A percentile compares a stretch with the other conserved stretches of the same genome.
Conservation (phyloP, 2,113 vertebrate genomes). For the Mastomys natalensis region DNA sequence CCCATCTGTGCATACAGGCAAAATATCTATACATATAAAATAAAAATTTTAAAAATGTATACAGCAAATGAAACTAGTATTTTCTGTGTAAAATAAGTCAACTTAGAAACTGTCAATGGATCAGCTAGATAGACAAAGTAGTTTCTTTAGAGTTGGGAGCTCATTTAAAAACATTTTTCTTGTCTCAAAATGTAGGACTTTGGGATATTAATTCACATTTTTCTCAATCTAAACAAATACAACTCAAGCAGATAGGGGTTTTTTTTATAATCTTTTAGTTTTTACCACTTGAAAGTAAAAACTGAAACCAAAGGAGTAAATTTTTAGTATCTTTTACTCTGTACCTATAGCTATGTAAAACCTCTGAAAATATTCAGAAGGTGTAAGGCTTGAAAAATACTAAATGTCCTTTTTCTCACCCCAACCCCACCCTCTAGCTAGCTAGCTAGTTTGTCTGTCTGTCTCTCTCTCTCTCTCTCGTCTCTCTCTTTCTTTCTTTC, state of each 20-base stretch:
- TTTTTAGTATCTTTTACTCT: neutral
- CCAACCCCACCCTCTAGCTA: too few relatives aligned
- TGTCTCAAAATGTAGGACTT: conserved; percentile 1
- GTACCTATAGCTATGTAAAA: neutral
- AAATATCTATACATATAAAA: neutral
- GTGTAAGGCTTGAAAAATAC: neutral
- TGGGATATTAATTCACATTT: neutral
- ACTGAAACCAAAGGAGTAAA: neutral
- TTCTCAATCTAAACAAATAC: neutral
- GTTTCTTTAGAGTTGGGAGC: neutral
- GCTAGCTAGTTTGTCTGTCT: neutral
- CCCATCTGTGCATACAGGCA: neutral
- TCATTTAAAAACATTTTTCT: neutral
- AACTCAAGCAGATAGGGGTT: neutral
- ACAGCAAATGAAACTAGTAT: neutral
- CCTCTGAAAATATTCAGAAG: neutral
- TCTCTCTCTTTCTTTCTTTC: neutral
- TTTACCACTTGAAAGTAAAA: conserved; percentile 32
- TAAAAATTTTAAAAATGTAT: conserved; percentile 27
- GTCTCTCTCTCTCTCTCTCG: neutral
- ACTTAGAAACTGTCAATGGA: neutral
- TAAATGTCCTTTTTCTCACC: too few relatives aligned
- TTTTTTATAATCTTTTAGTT: neutral
- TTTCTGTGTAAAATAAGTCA: neutral
- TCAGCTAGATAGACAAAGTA: neutral